phyloP scores from a whole-genome alignment of 2,113 vertebrate species.

The Porphyrio hochstetteri region DNA sequence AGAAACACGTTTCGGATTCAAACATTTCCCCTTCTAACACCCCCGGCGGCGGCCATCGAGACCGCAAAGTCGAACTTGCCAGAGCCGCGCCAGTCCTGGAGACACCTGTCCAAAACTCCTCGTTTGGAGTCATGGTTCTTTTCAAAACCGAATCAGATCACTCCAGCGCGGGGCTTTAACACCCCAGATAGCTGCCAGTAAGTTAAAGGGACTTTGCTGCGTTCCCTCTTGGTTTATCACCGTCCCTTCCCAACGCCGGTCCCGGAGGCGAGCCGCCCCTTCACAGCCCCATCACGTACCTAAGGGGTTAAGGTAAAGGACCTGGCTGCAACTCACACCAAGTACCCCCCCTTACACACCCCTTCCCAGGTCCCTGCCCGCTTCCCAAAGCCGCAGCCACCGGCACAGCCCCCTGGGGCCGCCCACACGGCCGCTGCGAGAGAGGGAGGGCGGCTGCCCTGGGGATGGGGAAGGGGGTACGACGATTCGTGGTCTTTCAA shows the following conservation, averaged over 20 bases:
- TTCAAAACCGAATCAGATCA: neutral
- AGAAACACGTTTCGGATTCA: neutral
- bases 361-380: too few species aligned
- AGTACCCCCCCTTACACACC: neutral
- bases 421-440: neutral
- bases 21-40: neutral
- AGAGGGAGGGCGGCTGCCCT: neutral
- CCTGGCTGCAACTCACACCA: neutral
- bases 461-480: neutral
- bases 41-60: too few species aligned
- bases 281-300: rapidly evolving
- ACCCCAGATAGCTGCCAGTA: neutral
- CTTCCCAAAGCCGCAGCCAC: neutral
- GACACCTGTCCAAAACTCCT: neutral
- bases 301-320: neutral
- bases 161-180: rapidly evolving
- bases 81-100: rapidly evolving
- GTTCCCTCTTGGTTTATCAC: neutral
- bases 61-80: neutral
- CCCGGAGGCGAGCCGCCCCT: rapidly evolving
- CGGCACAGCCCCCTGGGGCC: neutral
- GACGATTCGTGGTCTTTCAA: neutral
- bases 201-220: rapidly evolving
- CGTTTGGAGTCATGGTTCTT: rapidly evolving
- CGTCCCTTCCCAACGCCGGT: neutral